A percentile compares a stretch with the other conserved stretches of the same genome.
Conservation (phyloP, 2,113 vertebrate genomes). For the Antigone vipio region DNA sequence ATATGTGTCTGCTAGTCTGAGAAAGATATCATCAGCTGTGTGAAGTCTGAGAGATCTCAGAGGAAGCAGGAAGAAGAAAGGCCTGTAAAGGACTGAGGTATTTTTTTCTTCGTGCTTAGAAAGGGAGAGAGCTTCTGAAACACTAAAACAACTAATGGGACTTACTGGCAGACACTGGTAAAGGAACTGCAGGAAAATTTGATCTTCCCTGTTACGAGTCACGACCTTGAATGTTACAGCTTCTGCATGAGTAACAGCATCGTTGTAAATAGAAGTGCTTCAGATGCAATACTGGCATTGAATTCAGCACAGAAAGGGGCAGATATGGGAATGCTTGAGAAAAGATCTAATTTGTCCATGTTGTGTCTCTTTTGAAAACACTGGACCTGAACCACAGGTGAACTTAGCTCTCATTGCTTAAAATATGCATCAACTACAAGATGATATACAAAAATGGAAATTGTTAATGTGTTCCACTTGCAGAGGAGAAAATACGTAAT, state of each 20-base stretch:
- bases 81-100: not conserved
- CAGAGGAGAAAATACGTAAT: not conserved
- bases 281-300: not conserved
- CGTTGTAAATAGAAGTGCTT: not conserved
- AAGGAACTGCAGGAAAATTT: constrained; percentile 21
- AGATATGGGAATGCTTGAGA: not conserved
- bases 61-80: constrained; percentile 55
- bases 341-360: not conserved
- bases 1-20: constrained; percentile 68
- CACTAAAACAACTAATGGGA: constrained; percentile 21
- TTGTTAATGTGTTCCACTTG: not conserved
- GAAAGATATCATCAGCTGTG: constrained; percentile 58
- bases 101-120: not conserved
- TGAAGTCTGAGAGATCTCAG: constrained; percentile 69
- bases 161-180: constrained; percentile 15
- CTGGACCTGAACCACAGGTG: not conserved
- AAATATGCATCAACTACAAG: not conserved
- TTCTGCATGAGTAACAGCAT: not conserved
- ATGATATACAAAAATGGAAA: not conserved
- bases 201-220: not conserved
- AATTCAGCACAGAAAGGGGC: not conserved
- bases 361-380: not conserved
- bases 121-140: constrained; percentile 26
- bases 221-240: not conserved
- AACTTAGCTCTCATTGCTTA: not conserved